Evolutionary conservation across 2,888 invertebrate species (phyloP), one percentile per base, ranked within the genome.

Genomic region (Agrochola circellaris): DNA sequence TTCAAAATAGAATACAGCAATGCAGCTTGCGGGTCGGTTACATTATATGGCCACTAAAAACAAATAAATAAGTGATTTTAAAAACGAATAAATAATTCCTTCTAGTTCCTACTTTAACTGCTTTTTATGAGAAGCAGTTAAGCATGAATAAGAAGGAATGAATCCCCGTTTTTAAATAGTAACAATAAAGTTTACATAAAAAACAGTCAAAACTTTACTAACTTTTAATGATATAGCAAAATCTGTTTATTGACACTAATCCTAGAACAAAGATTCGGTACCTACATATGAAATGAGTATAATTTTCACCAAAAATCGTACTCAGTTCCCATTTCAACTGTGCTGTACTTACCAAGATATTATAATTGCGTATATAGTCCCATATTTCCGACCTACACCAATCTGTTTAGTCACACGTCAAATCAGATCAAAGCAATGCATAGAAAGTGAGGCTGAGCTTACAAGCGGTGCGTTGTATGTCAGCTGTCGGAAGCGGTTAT

Each of bases 401-500:
- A 65, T 51, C 26, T 51, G 45, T 68, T 34, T 54, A 67, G 30
- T 66, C 45, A n/a, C 66, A 54, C 60, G 66, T 56, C 8, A 60
- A 83, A 82, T 69, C 51, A 45, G 66, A 84, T 75, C 70, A 64
- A 60, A 45, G 65, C 64, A 54, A 51, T 62, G 65, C 56, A 84
- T 60, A 64, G 62, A 69, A 65, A 54, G 69, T 60, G 75, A 26
- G 5, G 62, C 61, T 23, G 42, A 51, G 65, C 72, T 64, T 69
- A 75, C 64, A 75, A 42, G 61, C 38, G 48, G 54, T 30, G 66
- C 67, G 67, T 76, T 76, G 61, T 84, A 71, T 73, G 64, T 81
- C 76, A 83, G 42, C 81, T 68, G 85, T 81, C 76, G 83, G 71
- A 84, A 65, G 73, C 60, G 85, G 73, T 76, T 76, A 76, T 84